phyloP scores from a whole-genome alignment of 2,113 vertebrate genomes.

The Indicator indicator region DNA sequence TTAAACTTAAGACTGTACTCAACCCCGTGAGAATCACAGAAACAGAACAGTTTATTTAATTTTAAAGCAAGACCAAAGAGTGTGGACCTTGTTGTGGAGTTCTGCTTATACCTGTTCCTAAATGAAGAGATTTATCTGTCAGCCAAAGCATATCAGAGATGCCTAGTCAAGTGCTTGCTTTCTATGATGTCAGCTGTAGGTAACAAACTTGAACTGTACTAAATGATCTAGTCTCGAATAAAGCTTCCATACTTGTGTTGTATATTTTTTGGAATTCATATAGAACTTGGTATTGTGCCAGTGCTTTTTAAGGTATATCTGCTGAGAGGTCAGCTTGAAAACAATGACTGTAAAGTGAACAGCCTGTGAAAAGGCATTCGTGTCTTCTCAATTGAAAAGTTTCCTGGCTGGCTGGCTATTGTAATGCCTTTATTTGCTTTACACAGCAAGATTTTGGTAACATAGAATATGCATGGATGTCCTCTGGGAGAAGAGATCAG shows the following conservation, averaged over 20 bases:
- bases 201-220: not conserved
- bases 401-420: not conserved
- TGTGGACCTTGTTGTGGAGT: not conserved
- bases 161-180: not conserved
- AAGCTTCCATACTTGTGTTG: not conserved
- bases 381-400: not conserved
- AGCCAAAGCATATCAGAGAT: not conserved
- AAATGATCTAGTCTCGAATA: not conserved
- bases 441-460: not conserved
- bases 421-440: not conserved
- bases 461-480: not conserved
- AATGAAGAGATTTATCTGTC: accelerated
- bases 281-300: not conserved
- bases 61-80: not conserved
- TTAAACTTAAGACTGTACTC: not conserved
- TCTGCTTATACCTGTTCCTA: not conserved
- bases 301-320: not conserved
- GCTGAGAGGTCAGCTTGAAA: not conserved
- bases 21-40: not conserved
- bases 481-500: not conserved
- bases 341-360: not conserved
- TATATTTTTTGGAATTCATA: not conserved
- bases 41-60: not conserved
- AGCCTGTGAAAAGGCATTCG: not conserved
- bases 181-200: not conserved